Evolutionary conservation across 2,797 vertebrate species (phyloP).

Genomic region (Chaenodraco wilsoni): DNA sequence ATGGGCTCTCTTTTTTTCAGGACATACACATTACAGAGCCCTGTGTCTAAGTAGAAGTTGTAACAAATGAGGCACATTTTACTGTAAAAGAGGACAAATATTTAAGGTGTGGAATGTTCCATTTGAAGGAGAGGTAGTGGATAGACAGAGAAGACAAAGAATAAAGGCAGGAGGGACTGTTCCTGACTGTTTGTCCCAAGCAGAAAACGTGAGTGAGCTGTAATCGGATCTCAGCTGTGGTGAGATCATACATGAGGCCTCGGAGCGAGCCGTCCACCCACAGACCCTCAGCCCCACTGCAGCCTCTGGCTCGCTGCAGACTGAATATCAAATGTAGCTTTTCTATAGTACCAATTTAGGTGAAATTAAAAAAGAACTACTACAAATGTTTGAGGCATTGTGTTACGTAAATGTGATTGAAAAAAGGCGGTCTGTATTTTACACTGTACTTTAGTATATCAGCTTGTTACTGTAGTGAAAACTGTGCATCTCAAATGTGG

Average conservation of each 20-base stretch:
- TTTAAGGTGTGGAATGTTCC: conserved; percentile 3
- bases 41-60: conserved; percentile 37
- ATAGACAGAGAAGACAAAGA: conserved; percentile 7
- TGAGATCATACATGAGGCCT: conserved; percentile 78
- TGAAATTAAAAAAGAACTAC: conserved; percentile 8
- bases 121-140: conserved; percentile 18
- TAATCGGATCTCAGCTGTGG: conserved; percentile 78
- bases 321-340: conserved; percentile 34
- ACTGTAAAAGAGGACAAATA: conserved; percentile 7
- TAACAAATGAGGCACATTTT: conserved; percentile 26
- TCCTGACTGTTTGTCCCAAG: conserved; percentile 61
- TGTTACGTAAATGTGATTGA: not conserved
- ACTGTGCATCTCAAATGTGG: not conserved
- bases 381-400: not conserved
- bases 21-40: conserved; percentile 48
- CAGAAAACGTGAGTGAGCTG: conserved; percentile 76
- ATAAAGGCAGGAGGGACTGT: conserved; percentile 52
- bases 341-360: conserved; percentile 31
- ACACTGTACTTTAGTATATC: not conserved
- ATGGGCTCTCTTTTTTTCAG: conserved; percentile 72
- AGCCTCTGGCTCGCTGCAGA: conserved; percentile 43
- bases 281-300: conserved; percentile 47
- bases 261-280: conserved; percentile 65
- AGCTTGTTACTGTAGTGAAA: not conserved
- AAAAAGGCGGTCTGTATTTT: not conserved